Conservation (phyloP, 2,888 invertebrate species). For the Sinopyrophorus schimmeli region DNA sequence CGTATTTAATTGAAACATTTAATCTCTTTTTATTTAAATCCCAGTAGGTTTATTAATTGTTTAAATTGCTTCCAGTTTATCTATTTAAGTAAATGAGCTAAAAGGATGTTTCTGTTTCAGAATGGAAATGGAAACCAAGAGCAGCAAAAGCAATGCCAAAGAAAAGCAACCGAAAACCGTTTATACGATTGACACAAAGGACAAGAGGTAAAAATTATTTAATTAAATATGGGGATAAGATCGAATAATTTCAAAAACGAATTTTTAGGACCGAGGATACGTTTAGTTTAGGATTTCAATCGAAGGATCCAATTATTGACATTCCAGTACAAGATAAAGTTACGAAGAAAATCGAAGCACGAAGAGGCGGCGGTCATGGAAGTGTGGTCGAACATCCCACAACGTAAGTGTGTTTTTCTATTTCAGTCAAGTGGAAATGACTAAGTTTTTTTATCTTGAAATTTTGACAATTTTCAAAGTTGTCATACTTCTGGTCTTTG, state of each 20-base stretch:
- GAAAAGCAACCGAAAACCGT: background rate
- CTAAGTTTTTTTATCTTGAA: background rate
- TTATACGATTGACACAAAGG: conserved; percentile 31
- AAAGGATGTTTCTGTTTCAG: conserved; percentile 18
- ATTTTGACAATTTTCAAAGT: too few relatives aligned
- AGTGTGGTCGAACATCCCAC: conserved; percentile 65
- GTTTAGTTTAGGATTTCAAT: conserved; percentile 56
- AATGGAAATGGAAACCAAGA: conserved; percentile 22
- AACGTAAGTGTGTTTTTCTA: conserved; percentile 63
- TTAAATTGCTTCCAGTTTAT: too few relatives aligned
- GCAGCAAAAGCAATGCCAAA: conserved; percentile 1
- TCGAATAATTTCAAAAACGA: background rate
- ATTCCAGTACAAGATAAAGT: conserved; percentile 46
- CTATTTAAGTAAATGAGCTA: too few relatives aligned
- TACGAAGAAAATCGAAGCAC: conserved; percentile 48
- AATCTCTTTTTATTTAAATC: too few relatives aligned
- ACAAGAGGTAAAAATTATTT: conserved; percentile 38
- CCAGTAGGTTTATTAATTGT: too few relatives aligned
- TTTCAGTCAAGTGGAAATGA: conserved; percentile 35
- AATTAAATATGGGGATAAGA: background rate
- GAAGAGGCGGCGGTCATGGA: conserved; percentile 51
- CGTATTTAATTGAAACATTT: too few relatives aligned
- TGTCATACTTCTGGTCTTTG: too few relatives aligned
- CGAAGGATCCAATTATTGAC: conserved; percentile 59
- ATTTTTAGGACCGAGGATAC: conserved; percentile 43